Evolutionary conservation across 2,797 vertebrate genomes (phyloP).

Genomic region (Lateolabrax maculatus): DNA sequence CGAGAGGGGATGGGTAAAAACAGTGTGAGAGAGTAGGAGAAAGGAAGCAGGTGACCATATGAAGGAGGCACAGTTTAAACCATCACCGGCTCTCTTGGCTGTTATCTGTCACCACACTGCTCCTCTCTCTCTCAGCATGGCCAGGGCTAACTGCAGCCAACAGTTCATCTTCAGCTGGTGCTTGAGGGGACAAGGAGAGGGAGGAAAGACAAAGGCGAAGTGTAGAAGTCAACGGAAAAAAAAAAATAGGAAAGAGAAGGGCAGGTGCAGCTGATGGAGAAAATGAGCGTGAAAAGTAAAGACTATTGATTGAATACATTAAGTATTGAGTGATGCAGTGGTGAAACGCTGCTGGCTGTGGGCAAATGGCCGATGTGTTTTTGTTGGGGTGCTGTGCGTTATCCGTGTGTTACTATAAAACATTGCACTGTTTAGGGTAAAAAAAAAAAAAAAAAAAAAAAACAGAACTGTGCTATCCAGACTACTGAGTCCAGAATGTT

Average conservation of each 20-base stretch:
- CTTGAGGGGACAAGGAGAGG: slow-evolving; percentile 44
- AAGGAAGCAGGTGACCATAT: slow-evolving; percentile 52
- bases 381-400: background rate
- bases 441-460: background rate
- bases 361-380: slow-evolving; percentile 39
- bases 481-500: background rate
- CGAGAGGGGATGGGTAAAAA: background rate
- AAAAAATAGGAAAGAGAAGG: slow-evolving; percentile 24
- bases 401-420: slow-evolving; percentile 25
- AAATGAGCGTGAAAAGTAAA: slow-evolving; percentile 57
- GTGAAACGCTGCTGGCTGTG: slow-evolving; percentile 41
- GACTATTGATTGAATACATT: slow-evolving; percentile 70
- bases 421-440: background rate
- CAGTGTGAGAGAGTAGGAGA: slow-evolving; percentile 24
- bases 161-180: slow-evolving; percentile 64
- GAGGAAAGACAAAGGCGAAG: slow-evolving; percentile 40
- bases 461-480: background rate
- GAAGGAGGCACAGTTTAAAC: slow-evolving; percentile 58
- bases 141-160: slow-evolving; percentile 45
- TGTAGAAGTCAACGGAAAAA: slow-evolving; percentile 13
- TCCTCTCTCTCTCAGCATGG: slow-evolving; percentile 33
- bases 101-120: slow-evolving; percentile 61
- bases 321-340: slow-evolving; percentile 58
- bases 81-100: slow-evolving; percentile 45
- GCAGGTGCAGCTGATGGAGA: slow-evolving; percentile 35